Percentiles rank a stretch among this genome's conserved stretches.
These are phyloP conservation scores for Drosophila vallismaia DNA, from an alignment of 2,888 invertebrate species.

Conservation along the genomic window DNA sequence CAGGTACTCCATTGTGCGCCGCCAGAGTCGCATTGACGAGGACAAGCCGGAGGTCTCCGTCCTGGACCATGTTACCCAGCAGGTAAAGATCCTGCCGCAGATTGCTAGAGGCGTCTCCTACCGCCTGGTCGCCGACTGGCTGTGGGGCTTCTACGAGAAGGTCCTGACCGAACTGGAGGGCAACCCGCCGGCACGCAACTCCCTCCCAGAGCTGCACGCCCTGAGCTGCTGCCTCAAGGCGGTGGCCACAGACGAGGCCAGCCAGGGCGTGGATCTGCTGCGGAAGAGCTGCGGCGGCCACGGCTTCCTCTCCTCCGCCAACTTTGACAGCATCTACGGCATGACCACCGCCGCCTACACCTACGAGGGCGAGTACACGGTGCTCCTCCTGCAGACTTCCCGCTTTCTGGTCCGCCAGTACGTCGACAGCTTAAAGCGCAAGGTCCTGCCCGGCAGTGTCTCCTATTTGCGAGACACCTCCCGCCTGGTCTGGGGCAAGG, in stretches of 20 bases:
- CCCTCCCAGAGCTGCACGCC: conserved; percentile 92
- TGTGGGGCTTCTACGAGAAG: conserved; percentile 93
- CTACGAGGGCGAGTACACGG: conserved; percentile 98
- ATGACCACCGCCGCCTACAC: conserved; percentile 93
- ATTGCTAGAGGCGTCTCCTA: conserved; percentile 92
- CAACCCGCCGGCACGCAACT: conserved; percentile 85
- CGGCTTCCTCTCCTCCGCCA: conserved; percentile 94
- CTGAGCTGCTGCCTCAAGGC: conserved; percentile 96
- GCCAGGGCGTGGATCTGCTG: conserved; percentile 91
- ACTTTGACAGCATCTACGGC: conserved; percentile 92
- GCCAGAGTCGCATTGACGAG: conserved; percentile 93
- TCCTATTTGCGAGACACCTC: conserved; percentile 85
- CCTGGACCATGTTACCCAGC: conserved; percentile 96
- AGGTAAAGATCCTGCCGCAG: conserved; percentile 93
- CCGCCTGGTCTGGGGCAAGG: conserved; percentile 55
- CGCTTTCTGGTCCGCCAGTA: conserved; percentile 91
- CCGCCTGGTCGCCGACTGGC: conserved; percentile 89
- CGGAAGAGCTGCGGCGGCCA: conserved; percentile 97
- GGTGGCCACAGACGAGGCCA: conserved; percentile 89
- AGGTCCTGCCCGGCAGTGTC: conserved; percentile 87
- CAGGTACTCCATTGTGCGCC: conserved; percentile 91
- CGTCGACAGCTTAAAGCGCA: conserved; percentile 86
- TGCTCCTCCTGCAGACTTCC: conserved; percentile 94
- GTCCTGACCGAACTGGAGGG: conserved; percentile 90
- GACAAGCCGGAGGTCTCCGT: conserved; percentile 91